Conservation (phyloP, 2,797 vertebrate genomes). For the Coracias cyanogaster region DNA sequence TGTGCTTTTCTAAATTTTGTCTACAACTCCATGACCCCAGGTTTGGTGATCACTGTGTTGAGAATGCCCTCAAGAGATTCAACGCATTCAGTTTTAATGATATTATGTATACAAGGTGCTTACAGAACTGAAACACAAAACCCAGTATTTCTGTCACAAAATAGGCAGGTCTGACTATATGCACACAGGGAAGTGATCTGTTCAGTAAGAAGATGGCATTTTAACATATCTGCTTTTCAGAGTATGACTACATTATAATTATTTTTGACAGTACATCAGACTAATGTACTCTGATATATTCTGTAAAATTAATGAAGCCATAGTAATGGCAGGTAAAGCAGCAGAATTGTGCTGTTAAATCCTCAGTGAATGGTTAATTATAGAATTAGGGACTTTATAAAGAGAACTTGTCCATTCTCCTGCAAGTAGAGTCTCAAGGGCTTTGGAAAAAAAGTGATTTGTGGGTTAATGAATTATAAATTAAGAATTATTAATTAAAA, state of each 20-base stretch:
- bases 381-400: neutral
- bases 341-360: neutral
- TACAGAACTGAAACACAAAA: neutral
- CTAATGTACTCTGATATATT: neutral
- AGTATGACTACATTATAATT: neutral
- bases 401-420: neutral
- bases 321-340: neutral
- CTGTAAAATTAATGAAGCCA: slow-evolving; percentile 18
- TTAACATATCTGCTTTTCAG: neutral
- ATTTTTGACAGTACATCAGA: slow-evolving; percentile 5
- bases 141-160: neutral
- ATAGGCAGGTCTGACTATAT: neutral
- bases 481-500: neutral
- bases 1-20: neutral
- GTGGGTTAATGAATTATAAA: neutral
- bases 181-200: neutral
- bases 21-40: neutral
- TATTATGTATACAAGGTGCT: neutral
- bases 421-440: neutral
- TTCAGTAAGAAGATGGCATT: neutral
- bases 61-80: neutral
- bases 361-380: neutral
- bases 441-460: neutral
- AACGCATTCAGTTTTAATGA: neutral
- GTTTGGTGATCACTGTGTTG: neutral